phyloP scores from a whole-genome alignment of 2,113 vertebrate species.

The Pseudopipra pipra region DNA sequence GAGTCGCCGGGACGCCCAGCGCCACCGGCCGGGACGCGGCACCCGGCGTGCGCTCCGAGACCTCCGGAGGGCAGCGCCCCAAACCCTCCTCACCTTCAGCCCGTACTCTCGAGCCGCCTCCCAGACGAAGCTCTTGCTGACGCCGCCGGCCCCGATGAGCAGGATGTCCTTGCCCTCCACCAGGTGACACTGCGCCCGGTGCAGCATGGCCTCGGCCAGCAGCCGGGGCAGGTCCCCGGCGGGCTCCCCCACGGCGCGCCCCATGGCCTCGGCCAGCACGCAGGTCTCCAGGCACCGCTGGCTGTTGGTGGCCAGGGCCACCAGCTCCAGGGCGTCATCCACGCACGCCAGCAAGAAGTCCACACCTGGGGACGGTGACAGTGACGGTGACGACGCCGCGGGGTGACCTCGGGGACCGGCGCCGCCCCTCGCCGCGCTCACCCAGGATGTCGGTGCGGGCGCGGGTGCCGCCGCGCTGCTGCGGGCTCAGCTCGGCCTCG shows the following conservation, averaged over 20 bases:
- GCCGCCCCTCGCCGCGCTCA: not conserved
- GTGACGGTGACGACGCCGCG: not conserved
- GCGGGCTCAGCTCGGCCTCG: conserved; percentile 15
- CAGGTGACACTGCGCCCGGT: conserved; percentile 16
- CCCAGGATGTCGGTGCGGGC: conserved; percentile 7
- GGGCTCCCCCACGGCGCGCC: not conserved
- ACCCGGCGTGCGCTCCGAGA: not conserved
- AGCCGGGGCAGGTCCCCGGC: not conserved
- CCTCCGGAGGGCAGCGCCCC: not conserved
- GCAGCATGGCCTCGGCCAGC: conserved; percentile 33
- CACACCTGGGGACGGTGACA: not conserved
- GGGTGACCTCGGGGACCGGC: fast-evolving
- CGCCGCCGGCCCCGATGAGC: conserved; percentile 20
- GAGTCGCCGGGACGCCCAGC: not conserved
- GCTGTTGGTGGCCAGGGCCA: conserved; percentile 22
- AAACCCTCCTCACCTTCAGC: not conserved
- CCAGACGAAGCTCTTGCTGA: conserved; percentile 61
- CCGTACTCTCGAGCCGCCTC: conserved; percentile 10
- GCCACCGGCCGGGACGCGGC: not conserved
- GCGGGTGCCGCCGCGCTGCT: not conserved
- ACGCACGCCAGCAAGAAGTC: conserved; percentile 29
- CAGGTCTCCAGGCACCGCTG: conserved; percentile 45
- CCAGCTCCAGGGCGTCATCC: conserved; percentile 12
- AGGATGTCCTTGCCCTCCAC: conserved; percentile 49
- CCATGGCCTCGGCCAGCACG: conserved; percentile 31